Evolutionary conservation across 2,113 vertebrate species (phyloP).

Genomic region (Scomber scombrus): DNA sequence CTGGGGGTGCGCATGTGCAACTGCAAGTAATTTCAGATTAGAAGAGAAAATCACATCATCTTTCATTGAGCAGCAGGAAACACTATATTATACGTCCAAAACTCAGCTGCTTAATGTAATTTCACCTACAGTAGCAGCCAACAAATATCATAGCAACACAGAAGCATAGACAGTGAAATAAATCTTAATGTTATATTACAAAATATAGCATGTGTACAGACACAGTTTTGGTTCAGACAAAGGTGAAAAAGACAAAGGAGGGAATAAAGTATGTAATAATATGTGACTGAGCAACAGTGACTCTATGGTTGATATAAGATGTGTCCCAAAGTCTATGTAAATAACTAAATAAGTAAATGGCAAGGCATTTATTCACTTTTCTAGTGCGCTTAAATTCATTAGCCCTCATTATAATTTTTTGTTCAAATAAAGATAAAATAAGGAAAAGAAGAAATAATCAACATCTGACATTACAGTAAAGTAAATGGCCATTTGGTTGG

Average conservation of each 20-base stretch:
- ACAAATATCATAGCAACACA: constrained; percentile 18
- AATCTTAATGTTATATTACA: constrained; percentile 20
- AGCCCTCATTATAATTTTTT: too few species aligned
- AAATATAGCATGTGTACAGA: constrained; percentile 4
- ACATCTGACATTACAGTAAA: too few species aligned
- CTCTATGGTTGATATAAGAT: too few species aligned
- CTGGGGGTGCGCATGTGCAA: background rate
- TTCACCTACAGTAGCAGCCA: constrained; percentile 32
- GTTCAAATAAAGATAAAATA: too few species aligned
- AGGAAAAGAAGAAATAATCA: too few species aligned
- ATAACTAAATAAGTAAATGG: too few species aligned
- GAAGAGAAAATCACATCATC: constrained; percentile 40
- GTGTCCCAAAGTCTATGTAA: too few species aligned
- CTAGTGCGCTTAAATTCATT: too few species aligned
- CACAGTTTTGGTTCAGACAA: background rate
- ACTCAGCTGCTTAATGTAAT: constrained; percentile 38
- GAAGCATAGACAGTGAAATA: background rate
- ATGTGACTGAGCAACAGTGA: too few species aligned
- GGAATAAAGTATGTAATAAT: background rate
- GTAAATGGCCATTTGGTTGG: too few species aligned
- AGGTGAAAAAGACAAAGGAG: background rate
- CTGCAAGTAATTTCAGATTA: constrained; percentile 16
- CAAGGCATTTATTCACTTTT: too few species aligned
- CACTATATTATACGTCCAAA: constrained; percentile 28
- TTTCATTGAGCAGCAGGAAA: constrained; percentile 36